These are phyloP conservation scores for Pandemis heparana DNA, from an alignment of 2,888 invertebrate genomes.

Conservation along the genomic window DNA sequence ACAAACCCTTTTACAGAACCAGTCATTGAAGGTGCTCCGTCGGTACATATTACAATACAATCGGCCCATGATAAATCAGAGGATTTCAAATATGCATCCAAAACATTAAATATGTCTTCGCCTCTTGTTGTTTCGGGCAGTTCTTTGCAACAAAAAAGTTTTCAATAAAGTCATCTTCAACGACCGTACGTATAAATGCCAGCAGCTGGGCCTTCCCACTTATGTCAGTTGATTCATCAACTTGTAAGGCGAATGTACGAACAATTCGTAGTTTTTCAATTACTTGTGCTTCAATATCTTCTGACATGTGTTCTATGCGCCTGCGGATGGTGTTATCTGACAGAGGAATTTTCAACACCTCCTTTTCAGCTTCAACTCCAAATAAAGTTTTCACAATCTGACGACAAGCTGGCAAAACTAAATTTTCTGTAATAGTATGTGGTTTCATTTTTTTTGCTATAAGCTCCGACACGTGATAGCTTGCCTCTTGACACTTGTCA, in stretches of 20 bases:
- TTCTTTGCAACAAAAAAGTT: not conserved
- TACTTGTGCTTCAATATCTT: conserved; percentile 1
- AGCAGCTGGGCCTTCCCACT: not conserved
- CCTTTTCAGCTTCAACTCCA: not conserved
- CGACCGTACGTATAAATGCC: not conserved
- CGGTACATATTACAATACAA: not conserved
- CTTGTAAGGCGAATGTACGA: not conserved
- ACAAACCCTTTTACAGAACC: no score
- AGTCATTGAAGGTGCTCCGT: no score
- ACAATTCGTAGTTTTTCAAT: not conserved
- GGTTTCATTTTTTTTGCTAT: conserved; percentile 13
- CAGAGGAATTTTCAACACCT: not conserved
- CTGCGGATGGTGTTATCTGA: not conserved
- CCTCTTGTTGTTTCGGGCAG: not conserved
- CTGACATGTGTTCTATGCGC: not conserved
- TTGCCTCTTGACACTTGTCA: conserved; percentile 22
- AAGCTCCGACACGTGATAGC: conserved; percentile 7
- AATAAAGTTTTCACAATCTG: not conserved
- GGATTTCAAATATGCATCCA: conserved; percentile 1
- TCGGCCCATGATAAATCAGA: not conserved
- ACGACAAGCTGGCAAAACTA: conserved; percentile 18
- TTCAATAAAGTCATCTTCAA: not conserved
- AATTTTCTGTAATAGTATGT: conserved; percentile 16
- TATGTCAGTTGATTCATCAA: not conserved
- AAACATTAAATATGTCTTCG: not conserved